These are phyloP conservation scores for Agrotis clavis DNA, from an alignment of 2,888 invertebrate genomes.

Conservation along the genomic window DNA sequence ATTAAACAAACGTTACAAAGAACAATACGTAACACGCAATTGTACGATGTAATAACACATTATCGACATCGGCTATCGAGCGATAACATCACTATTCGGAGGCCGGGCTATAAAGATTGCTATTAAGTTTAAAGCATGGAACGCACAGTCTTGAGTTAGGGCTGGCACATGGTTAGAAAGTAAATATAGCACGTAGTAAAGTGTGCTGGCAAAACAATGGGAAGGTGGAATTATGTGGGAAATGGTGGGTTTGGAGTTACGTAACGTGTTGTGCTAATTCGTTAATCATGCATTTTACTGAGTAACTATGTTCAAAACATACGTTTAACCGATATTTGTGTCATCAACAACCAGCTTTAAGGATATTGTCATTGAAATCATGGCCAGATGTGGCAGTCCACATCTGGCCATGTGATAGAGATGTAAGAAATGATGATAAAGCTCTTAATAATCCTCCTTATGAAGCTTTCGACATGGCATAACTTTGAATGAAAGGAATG, in stretches of 20 bases:
- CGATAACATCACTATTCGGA: conserved; percentile 84
- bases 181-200: conserved; percentile 51
- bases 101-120: conserved; percentile 88
- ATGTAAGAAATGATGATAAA: background rate
- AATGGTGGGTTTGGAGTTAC: conserved; percentile 9
- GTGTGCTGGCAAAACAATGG: conserved; percentile 45
- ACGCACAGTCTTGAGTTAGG: conserved; percentile 70
- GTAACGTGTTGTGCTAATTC: background rate
- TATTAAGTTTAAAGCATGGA: conserved; percentile 88
- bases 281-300: background rate
- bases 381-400: background rate
- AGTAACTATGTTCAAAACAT: background rate
- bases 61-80: conserved; percentile 83
- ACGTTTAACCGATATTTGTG: no score
- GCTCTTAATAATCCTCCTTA: background rate
- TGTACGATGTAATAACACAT: conserved; percentile 75
- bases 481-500: background rate
- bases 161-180: conserved; percentile 51
- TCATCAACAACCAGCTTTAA: background rate
- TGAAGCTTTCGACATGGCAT: no score
- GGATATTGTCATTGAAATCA: background rate
- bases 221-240: conserved; percentile 28
- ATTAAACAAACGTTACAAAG: conserved; percentile 58
- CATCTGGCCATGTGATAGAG: background rate
- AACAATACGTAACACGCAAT: conserved; percentile 73